Percentiles rank a stretch among this genome's conserved stretches.
These are phyloP conservation scores for Schizopygopsis malacanthus DNA, from an alignment of 2,797 vertebrate species.

Conservation along the genomic window DNA sequence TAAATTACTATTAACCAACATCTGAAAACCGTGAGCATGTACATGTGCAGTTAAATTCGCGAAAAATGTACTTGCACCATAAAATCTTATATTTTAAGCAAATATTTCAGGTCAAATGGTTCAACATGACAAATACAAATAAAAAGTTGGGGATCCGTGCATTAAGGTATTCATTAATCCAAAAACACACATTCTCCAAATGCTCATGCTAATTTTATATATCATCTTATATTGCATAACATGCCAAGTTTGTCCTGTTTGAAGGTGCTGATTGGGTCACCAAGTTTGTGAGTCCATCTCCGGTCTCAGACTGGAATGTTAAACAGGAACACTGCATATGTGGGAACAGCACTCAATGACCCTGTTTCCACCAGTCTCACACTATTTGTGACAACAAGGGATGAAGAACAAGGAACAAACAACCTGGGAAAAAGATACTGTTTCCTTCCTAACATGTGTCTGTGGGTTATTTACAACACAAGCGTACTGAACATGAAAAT, in stretches of 20 bases:
- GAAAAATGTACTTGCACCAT: not conserved
- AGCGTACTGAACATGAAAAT: not conserved
- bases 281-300: slow-evolving; percentile 24
- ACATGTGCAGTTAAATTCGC: not conserved
- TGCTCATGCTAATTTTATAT: not conserved
- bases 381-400: slow-evolving; percentile 35
- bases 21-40: not conserved
- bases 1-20: not conserved
- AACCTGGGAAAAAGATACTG: slow-evolving; percentile 1
- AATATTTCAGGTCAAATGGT: not conserved
- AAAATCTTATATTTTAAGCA: not conserved
- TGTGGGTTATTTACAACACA: not conserved
- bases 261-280: not conserved
- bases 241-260: not conserved
- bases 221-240: not conserved
- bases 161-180: not conserved
- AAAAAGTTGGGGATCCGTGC: not conserved
- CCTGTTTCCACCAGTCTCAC: slow-evolving; percentile 18
- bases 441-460: slow-evolving; percentile 20
- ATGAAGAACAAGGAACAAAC: slow-evolving; percentile 19
- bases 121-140: not conserved
- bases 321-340: slow-evolving; percentile 38
- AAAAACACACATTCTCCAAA: not conserved
- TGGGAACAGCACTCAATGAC: slow-evolving; percentile 51
- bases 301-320: slow-evolving; percentile 45